Base-by-base conservation (phyloP, 2,888 invertebrate genomes). In the Pseudeuparius sepicola region DNA sequence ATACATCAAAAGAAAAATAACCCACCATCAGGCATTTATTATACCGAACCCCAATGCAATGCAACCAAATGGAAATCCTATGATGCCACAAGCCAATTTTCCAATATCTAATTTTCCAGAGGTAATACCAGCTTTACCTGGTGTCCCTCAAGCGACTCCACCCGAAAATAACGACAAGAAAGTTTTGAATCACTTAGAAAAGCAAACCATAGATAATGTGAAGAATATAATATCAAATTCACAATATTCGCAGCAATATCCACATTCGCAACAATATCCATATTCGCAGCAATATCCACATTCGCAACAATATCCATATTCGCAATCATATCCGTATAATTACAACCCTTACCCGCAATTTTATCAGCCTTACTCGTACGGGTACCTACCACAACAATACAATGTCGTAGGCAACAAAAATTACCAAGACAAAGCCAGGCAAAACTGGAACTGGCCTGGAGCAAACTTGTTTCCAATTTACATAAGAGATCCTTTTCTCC, bases 401-500 rank as follows among this genome's bases (percentile, higher is more conserved):
- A n/a, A n/a, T n/a, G n/a, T n/a, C n/a, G n/a, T n/a, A n/a, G n/a
- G n/a, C n/a, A n/a, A n/a, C n/a, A n/a, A n/a, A n/a, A n/a, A n/a
- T n/a, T n/a, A n/a, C n/a, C n/a, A n/a, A n/a, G n/a, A n/a, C 24
- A 34, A 44, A 26, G 40, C 40, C 3, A 40, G 51, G 11, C 54
- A 56, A 40, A 54, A 55, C 34, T 53, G 51, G 49, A 52, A 55
- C 20, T 72, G 68, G 65, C 74, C 74, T 1, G 63, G 71, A 18
- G 63, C 68, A 4, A 57, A 61, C 18, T 60, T 61, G 18, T 75
- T 74, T 46, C 75, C 75, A 1, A 62, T 75, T 17, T 52, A 70
- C 5, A 65, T 75, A 16, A 70, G 66, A 54, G 71, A 75, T 48
- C 75, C 75, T 1, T 52, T 73, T 7, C 49, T 70, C 4, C 66